Base-by-base conservation (phyloP, 2,888 invertebrate genomes). In the Drosophila helvetica region DNA sequence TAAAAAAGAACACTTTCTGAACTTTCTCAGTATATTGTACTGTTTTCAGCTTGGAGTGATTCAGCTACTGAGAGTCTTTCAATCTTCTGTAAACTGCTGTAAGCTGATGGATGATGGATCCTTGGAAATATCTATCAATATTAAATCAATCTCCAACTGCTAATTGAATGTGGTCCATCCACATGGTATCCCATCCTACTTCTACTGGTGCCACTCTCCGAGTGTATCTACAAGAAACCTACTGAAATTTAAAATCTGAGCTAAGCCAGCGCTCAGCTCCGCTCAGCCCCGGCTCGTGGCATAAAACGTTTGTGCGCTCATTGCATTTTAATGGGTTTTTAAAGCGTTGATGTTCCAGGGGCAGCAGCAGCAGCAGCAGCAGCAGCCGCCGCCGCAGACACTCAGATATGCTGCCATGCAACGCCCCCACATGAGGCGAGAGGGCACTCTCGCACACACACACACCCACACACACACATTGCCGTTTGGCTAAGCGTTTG, bases 261-360 rank as follows among this genome's bases (percentile, higher is more conserved):
- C 67, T 64, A 38, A 63, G 64, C 55, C 61, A 18, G 45, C 43
- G 60, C 67, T 67, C 33, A 77, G 66, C 52, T 65, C 47, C 53
- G 33, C 53, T 59, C 45, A 38, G 48, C 48, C 54, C 53, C 42
- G 30, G 48, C 48, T 78, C 43, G 53, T 72, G 65, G 77, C 52
- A 75, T 71, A 71, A 83, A 83, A 50, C 70, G 74, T 68, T 78
- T 70, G 56, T 51, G 66, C 63, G 74, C 84, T 78, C 70, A 80
- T 77, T 83, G 80, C 81, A 79, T 80, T 78, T 83, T 84, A 81
- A 83, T 84, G 77, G 74, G 52, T 60, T 76, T 72, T 59, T 70
- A 51, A 73, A 65, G 60, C 69, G 64, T 38, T 67, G 50, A 72
- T 66, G 66, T 54, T 58, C 48, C 65, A 54, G 53, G 53, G 33